A percentile compares a stretch with the other conserved stretches of the same genome.
Evolutionary conservation across 2,113 vertebrate species (phyloP).

Genomic region (Semicossyphus pulcher): DNA sequence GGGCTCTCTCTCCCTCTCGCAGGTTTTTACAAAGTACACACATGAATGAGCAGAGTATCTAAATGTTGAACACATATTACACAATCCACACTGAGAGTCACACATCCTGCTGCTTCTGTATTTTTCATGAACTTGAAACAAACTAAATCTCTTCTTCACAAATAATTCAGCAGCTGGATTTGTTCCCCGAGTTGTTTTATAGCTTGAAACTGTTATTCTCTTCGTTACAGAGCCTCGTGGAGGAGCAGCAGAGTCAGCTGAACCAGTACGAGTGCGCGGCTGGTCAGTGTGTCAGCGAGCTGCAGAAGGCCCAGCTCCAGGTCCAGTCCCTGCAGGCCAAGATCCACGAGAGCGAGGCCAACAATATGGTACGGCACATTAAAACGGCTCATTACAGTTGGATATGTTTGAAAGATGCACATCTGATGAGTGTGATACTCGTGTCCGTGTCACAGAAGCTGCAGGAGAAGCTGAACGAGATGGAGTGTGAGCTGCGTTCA

Average conservation of each 20-base stretch:
- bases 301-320: constrained; percentile 87
- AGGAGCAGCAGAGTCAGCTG: constrained; percentile 84
- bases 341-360: constrained; percentile 87
- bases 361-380: constrained; percentile 86
- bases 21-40: constrained; percentile 24
- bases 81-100: constrained; percentile 14
- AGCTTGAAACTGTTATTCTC: background rate
- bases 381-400: background rate
- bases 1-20: background rate
- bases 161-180: constrained; percentile 9
- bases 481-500: constrained; percentile 89
- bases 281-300: constrained; percentile 79
- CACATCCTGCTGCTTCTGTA: background rate
- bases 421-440: background rate
- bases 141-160: background rate
- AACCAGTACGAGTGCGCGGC: constrained; percentile 81
- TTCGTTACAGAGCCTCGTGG: constrained; percentile 79
- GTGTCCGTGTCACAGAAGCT: constrained; percentile 83
- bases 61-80: constrained; percentile 20
- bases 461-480: constrained; percentile 91
- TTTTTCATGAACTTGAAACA: constrained; percentile 26
- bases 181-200: background rate
- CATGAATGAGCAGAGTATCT: constrained; percentile 34
- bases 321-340: constrained; percentile 86
- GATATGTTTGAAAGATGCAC: background rate